These are phyloP conservation scores for Trididemnum nubilum DNA, from an alignment of 23 tunicate species.

Conservation along the genomic window DNA sequence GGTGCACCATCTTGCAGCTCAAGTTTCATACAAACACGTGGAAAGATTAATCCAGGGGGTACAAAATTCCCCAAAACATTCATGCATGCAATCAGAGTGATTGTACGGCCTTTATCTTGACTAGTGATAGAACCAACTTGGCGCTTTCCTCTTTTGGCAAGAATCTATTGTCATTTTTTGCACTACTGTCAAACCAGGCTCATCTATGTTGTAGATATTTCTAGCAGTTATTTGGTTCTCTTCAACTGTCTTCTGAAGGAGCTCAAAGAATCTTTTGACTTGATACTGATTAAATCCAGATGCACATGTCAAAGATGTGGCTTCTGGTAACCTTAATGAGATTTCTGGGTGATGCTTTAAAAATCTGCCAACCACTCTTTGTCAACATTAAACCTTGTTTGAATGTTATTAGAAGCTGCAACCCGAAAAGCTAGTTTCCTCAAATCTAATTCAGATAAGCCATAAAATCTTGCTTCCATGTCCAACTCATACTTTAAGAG, in stretches of 20 bases:
- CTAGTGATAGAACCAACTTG: constrained; percentile 12
- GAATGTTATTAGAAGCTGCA: constrained; percentile 18
- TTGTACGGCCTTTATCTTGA: background rate
- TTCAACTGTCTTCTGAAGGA: background rate
- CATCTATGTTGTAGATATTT: constrained; percentile 8
- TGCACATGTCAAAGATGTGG: constrained; percentile 21
- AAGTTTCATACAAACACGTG: background rate
- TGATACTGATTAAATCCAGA: constrained; percentile 12
- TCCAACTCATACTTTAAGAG: constrained; percentile 12
- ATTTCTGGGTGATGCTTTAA: constrained; percentile 20
- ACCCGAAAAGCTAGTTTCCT: constrained; percentile 14
- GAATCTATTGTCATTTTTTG: constrained; percentile 4
- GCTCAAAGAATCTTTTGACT: constrained; percentile 13
- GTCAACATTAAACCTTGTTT: constrained; percentile 10
- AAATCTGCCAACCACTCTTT: constrained; percentile 26
- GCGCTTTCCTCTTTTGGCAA: too few species aligned
- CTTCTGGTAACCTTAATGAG: background rate
- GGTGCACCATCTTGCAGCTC: constrained; percentile 32
- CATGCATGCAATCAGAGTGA: background rate
- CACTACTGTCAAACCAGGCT: constrained; percentile 8
- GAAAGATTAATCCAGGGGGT: constrained; percentile 15
- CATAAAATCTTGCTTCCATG: constrained; percentile 35
- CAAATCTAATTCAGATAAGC: background rate
- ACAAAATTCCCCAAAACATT: background rate
- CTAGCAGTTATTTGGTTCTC: background rate